Evolutionary conservation across 2,113 vertebrate species (phyloP), one percentile per base, ranked within the genome.

Genomic region (Anarrhichthys ocellatus): DNA sequence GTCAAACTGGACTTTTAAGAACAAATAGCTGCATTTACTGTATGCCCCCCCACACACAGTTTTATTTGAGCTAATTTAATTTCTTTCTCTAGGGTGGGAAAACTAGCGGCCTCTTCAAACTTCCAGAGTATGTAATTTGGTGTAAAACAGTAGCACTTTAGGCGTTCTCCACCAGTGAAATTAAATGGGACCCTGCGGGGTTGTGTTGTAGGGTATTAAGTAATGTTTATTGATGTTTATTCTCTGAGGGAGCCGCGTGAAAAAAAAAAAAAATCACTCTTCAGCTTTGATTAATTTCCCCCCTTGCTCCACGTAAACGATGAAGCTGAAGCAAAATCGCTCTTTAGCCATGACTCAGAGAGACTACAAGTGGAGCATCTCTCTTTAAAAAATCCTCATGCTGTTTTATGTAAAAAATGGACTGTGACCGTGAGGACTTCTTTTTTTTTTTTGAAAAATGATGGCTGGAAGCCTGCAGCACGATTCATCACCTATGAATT

Each of bases 151-250:
- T 91, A 88, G 86, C 92, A 93, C 92, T 93, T 93, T 91, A 91
- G 93, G 93, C 91, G 54, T 90, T 94, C 91, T 93, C 93, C 88
- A 92, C 90, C 91, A 93, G 88, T 93, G 91, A 93, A 94, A 94
- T 94, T 91, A 94, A 94, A 93, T 90, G 87, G 90, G 94, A 94
- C 92, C 93, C 94, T 82, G 80, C 78, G 90, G 94, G 90, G 82
- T 90, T 93, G 92, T 93, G 93, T 94, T 94, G 90, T 92, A 87
- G 92, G 92, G 91, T 93, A 93, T 94, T 95, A 94, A 94, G 92
- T 94, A 93, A 94, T 94, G 92, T 93, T 94, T 93, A 95, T 93
- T 94, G 93, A 95, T 93, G 93, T 94, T 94, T 95, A 94, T 94
- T 94, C 93, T 94, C 94, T 44, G 67, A 91, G 93, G 93, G 92